Conservation (phyloP, 1,140 invertebrate species). For the Listronotus bonariensis region DNA sequence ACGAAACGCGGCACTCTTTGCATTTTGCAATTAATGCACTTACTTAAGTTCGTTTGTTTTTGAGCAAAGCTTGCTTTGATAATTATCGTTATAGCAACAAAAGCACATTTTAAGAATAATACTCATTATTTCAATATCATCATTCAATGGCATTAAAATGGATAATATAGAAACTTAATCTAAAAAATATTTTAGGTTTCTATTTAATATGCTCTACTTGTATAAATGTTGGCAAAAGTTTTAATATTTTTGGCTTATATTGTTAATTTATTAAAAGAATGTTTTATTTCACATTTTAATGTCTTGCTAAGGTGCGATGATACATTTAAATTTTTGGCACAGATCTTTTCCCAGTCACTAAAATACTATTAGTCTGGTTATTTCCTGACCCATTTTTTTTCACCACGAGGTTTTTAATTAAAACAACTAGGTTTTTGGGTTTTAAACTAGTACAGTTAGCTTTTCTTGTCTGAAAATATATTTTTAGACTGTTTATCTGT, state of each 20-base stretch:
- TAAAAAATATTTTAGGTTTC: not conserved
- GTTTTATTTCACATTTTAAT: conserved; percentile 16
- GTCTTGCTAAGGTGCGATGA: conserved; percentile 8
- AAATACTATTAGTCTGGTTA: conserved; percentile 21
- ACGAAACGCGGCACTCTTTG: not conserved
- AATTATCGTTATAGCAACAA: conserved; percentile 5
- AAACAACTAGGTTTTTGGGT: conserved; percentile 20
- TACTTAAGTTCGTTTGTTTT: not conserved
- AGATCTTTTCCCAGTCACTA: conserved; percentile 10
- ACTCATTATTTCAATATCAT: not conserved
- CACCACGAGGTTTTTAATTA: not conserved
- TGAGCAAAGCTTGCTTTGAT: conserved; percentile 7
- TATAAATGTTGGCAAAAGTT: conserved; percentile 13
- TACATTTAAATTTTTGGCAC: conserved; percentile 27
- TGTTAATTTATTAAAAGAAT: conserved; percentile 23
- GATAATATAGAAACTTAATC: no score
- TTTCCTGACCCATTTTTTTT: conserved; percentile 29
- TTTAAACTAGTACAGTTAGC: not conserved
- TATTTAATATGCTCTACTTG: conserved; percentile 3
- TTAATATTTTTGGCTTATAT: conserved; percentile 2
- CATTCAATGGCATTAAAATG: no score
- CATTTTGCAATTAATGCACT: not conserved
- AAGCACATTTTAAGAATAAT: conserved; percentile 9
- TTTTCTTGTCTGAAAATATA: not conserved
- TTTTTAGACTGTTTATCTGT: not conserved